These are phyloP conservation scores for Tuta absoluta DNA, from an alignment of 2,888 invertebrate species.

Conservation along the genomic window DNA sequence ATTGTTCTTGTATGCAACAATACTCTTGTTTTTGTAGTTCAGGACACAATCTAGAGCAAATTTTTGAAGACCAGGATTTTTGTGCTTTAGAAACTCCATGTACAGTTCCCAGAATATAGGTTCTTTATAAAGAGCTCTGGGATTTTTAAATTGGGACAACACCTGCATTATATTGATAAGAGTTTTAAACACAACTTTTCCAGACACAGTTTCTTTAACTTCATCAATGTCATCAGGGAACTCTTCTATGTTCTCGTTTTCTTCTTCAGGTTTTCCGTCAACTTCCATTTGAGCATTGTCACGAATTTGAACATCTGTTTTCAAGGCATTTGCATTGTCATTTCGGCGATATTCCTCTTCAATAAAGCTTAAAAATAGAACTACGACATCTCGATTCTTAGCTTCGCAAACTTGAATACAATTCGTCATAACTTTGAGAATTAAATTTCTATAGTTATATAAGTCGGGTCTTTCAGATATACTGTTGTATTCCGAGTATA, in stretches of 20 bases:
- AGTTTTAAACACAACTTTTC: conserved; percentile 73
- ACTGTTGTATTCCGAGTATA: conserved; percentile 64
- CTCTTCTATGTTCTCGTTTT: conserved; percentile 59
- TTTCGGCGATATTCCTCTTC: conserved; percentile 80
- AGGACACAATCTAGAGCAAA: conserved; percentile 92
- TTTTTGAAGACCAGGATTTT: conserved; percentile 90
- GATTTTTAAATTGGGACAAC: conserved; percentile 90
- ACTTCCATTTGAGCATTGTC: conserved; percentile 66
- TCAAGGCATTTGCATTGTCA: conserved; percentile 62
- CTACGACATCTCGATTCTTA: conserved; percentile 89
- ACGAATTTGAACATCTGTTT: conserved; percentile 82
- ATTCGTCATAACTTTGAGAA: conserved; percentile 90
- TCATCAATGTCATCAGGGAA: conserved; percentile 59
- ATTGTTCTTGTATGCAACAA: conserved; percentile 90
- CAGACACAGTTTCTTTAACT: conserved; percentile 59
- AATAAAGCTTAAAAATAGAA: conserved; percentile 90
- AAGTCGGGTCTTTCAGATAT: conserved; percentile 84
- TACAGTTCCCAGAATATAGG: conserved; percentile 88
- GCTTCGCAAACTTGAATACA: conserved; percentile 89
- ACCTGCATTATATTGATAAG: conserved; percentile 87
- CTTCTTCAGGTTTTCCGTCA: conserved; percentile 53
- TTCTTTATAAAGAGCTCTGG: conserved; percentile 89
- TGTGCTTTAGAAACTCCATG: conserved; percentile 89
- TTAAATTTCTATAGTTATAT: conserved; percentile 87
- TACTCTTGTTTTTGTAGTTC: conserved; percentile 90